A percentile compares a stretch with the other conserved stretches of the same genome.
phyloP scores from a whole-genome alignment of 1,140 invertebrate species.

The Mizuhopecten yessoensis region DNA sequence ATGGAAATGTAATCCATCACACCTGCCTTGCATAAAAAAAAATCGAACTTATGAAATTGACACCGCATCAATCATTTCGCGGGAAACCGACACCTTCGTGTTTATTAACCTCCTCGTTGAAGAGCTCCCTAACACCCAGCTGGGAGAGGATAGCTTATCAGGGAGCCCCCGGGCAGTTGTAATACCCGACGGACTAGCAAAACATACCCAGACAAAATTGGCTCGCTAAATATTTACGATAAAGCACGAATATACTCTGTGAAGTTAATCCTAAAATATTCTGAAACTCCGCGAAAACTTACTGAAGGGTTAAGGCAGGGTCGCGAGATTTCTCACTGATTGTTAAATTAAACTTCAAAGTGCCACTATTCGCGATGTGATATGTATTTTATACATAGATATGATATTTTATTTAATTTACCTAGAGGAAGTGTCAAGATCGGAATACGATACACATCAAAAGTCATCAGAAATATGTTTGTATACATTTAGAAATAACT shows the following conservation, averaged over 20 bases:
- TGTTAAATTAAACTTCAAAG: conserved; percentile 28
- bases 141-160: neutral
- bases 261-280: conserved; percentile 25
- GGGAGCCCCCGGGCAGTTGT: neutral
- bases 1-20: neutral
- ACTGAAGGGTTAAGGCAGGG: conserved; percentile 15
- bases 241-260: neutral
- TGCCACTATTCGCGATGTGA: neutral
- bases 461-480: neutral
- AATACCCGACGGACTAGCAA: conserved; percentile 31
- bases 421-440: conserved; percentile 22
- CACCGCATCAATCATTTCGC: conserved; percentile 13
- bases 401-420: conserved; percentile 25
- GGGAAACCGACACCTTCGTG: conserved; percentile 23
- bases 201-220: conserved; percentile 33
- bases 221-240: conserved; percentile 33
- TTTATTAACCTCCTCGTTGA: conserved; percentile 6
- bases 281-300: neutral
- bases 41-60: conserved; percentile 32
- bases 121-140: conserved; percentile 16
- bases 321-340: conserved; percentile 4
- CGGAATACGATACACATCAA: neutral
- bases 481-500: neutral
- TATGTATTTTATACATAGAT: conserved; percentile 16
- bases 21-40: neutral